phyloP scores from a whole-genome alignment of 2,113 vertebrate species.

The Pollimyrus isidori region DNA sequence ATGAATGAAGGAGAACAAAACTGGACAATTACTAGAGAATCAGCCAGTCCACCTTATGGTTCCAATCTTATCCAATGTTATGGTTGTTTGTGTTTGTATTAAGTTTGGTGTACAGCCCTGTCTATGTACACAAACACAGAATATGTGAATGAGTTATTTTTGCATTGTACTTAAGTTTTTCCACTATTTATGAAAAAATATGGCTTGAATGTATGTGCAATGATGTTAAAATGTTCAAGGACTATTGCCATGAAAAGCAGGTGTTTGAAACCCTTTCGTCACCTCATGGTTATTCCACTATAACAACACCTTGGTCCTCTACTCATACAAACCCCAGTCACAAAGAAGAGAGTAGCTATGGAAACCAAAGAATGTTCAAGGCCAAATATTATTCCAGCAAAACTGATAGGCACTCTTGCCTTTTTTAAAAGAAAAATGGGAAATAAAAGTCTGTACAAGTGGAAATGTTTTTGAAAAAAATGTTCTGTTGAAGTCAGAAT shows the following conservation, averaged over 20 bases:
- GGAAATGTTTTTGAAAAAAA: not conserved
- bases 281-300: not conserved
- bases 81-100: conserved; percentile 43
- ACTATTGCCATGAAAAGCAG: conserved; percentile 32
- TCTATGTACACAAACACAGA: conserved; percentile 70
- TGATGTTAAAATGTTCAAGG: conserved; percentile 47
- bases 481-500: not conserved
- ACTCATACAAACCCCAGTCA: not conserved
- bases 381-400: not conserved
- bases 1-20: conserved; percentile 54
- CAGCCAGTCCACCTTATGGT: conserved; percentile 64
- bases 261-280: conserved; percentile 22
- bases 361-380: not conserved
- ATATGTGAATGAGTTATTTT: conserved; percentile 76
- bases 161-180: conserved; percentile 54
- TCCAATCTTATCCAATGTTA: conserved; percentile 25
- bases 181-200: conserved; percentile 80
- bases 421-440: not conserved
- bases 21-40: conserved; percentile 58
- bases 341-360: not conserved
- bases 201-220: conserved; percentile 63
- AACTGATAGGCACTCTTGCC: not conserved
- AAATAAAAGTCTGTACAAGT: not conserved
- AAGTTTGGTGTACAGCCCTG: conserved; percentile 62
- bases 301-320: not conserved